Conservation (phyloP, 2,797 vertebrate genomes). For the Phoebastria nigripes region DNA sequence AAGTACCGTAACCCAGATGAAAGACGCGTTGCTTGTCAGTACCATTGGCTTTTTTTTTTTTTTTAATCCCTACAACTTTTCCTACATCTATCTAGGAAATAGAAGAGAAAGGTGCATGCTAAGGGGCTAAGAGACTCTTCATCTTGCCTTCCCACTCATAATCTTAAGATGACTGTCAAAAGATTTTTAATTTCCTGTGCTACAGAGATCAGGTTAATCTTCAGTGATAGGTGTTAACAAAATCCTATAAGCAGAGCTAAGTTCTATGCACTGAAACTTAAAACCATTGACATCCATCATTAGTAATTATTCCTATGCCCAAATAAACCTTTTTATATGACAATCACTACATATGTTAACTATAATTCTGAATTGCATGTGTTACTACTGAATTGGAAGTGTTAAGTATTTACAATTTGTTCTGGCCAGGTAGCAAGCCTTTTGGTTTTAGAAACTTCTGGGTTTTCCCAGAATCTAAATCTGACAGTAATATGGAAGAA, state of each 20-base stretch:
- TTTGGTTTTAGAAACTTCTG: neutral
- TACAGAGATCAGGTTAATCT: constrained; percentile 50
- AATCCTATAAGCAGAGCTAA: constrained; percentile 50
- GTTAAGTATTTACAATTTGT: neutral
- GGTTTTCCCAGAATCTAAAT: neutral
- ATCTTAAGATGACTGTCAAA: constrained; percentile 51
- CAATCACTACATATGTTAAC: neutral
- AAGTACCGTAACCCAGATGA: neutral
- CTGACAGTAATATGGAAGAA: neutral
- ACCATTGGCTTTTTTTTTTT: neutral
- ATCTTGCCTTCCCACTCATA: constrained; percentile 12
- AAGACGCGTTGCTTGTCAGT: neutral
- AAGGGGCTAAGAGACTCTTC: constrained; percentile 9
- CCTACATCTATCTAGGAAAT: neutral
- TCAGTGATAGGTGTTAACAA: constrained; percentile 57
- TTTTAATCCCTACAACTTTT: neutral
- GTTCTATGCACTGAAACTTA: neutral
- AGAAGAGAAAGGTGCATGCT: constrained; percentile 6
- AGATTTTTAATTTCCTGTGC: constrained; percentile 41
- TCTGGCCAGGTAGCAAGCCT: neutral
- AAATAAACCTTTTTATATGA: constrained; percentile 21
- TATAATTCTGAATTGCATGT: neutral
- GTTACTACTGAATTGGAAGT: neutral
- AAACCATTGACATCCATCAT: constrained; percentile 22
- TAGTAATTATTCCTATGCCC: constrained; percentile 11